phyloP scores from a whole-genome alignment of 2,888 invertebrate genomes.

The Hyles lineata region DNA sequence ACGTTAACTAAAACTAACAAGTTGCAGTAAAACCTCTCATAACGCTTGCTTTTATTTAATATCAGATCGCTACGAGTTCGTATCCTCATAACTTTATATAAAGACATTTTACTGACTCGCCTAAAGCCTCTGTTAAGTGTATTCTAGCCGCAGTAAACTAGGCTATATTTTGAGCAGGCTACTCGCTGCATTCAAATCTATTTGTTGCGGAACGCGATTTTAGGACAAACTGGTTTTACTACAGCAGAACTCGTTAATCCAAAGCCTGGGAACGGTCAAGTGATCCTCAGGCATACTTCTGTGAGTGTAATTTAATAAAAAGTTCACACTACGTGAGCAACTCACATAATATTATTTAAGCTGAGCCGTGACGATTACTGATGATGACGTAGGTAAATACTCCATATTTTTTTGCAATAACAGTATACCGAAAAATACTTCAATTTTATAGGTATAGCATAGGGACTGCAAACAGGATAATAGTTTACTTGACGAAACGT shows the following conservation, averaged over 20 bases:
- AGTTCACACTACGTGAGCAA: neutral
- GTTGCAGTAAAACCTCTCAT: conserved; percentile 26
- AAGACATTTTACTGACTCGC: neutral
- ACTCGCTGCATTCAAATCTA: neutral
- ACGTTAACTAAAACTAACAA: conserved; percentile 46
- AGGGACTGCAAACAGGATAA: too few relatives aligned
- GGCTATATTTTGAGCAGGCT: neutral
- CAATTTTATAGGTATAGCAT: too few relatives aligned
- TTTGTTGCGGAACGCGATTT: neutral
- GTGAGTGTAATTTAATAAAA: neutral
- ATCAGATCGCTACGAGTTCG: neutral
- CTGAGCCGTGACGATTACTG: too few relatives aligned
- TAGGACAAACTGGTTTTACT: neutral
- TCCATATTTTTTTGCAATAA: too few relatives aligned
- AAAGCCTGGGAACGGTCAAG: conserved; percentile 5
- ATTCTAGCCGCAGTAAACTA: neutral
- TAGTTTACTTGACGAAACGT: too few relatives aligned
- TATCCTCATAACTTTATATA: neutral
- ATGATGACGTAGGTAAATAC: too few relatives aligned
- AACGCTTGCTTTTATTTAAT: conserved; percentile 17
- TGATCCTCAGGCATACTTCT: neutral
- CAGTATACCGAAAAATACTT: too few relatives aligned
- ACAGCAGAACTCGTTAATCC: conserved; percentile 10
- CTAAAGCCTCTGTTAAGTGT: neutral
- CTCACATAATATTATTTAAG: neutral